Conservation (phyloP, 2,113 vertebrate species). For the Atractosteus spatula region DNA sequence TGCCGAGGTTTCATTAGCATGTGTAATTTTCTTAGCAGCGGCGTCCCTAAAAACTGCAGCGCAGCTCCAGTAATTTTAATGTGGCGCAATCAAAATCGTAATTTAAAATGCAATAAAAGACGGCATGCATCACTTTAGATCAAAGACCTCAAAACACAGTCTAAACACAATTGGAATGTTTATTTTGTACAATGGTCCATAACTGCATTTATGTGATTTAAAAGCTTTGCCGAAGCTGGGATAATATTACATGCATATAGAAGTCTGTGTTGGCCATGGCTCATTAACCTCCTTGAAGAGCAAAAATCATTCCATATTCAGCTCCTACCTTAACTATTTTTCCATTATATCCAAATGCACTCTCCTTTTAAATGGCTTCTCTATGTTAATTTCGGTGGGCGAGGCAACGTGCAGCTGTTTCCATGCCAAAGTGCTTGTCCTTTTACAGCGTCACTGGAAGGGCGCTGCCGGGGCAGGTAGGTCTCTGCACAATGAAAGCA, state of each 20-base stretch:
- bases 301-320: constrained; percentile 74
- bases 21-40: constrained; percentile 55
- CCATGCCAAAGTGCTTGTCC: too few species aligned
- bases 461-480: too few species aligned
- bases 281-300: constrained; percentile 82
- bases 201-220: constrained; percentile 83
- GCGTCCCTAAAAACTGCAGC: neutral
- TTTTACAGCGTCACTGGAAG: too few species aligned
- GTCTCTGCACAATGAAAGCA: too few species aligned
- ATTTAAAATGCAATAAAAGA: constrained; percentile 76
- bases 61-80: constrained; percentile 55
- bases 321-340: constrained; percentile 70
- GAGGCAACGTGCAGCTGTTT: too few species aligned
- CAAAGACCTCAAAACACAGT: constrained; percentile 67
- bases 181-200: constrained; percentile 87
- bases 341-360: constrained; percentile 55
- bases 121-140: constrained; percentile 60
- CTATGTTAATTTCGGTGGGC: constrained; percentile 47
- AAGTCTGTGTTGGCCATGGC: constrained; percentile 75
- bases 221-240: constrained; percentile 76
- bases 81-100: constrained; percentile 67
- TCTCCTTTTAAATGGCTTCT: constrained; percentile 63
- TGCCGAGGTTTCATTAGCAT: constrained; percentile 55
- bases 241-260: constrained; percentile 79
- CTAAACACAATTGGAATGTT: constrained; percentile 80